These are phyloP conservation scores for Apis dorsata DNA, from an alignment of 1,140 invertebrate species.

Conservation along the genomic window DNA sequence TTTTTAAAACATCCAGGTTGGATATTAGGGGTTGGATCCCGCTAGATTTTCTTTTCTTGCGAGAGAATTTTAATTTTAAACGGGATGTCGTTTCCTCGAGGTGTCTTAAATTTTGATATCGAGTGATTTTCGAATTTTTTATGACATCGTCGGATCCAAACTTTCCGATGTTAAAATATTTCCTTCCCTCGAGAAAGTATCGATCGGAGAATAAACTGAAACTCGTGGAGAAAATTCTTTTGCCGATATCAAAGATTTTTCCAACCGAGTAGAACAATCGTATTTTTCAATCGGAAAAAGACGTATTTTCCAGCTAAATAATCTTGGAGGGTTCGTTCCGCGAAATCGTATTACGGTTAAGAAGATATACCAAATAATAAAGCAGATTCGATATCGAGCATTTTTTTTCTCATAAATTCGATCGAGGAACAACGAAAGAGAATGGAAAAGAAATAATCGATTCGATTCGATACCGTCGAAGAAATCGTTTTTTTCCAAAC, in stretches of 20 bases:
- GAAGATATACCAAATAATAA: conserved; percentile 18
- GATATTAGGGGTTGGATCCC: neutral
- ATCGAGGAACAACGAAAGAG: no score
- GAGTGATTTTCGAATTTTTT: no score
- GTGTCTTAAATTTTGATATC: no score
- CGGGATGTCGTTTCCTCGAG: no score
- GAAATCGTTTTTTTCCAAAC: conserved; percentile 23
- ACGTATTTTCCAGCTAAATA: conserved; percentile 17
- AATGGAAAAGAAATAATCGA: no score
- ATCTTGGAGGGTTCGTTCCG: conserved; percentile 12
- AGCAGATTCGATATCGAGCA: conserved; percentile 27
- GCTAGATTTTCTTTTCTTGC: neutral
- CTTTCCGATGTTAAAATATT: neutral
- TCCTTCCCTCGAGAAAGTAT: neutral
- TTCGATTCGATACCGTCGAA: neutral
- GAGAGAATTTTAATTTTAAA: neutral
- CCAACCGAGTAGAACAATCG: neutral
- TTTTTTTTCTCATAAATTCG: neutral
- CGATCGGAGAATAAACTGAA: neutral
- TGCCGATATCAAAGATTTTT: neutral
- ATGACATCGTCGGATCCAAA: neutral
- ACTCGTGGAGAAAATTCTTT: neutral
- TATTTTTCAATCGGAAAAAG: neutral
- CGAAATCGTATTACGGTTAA: conserved; percentile 44
- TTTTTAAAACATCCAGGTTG: neutral